phyloP scores from a whole-genome alignment of 2,888 invertebrate genomes.

The Zhengitettix transpicula region DNA sequence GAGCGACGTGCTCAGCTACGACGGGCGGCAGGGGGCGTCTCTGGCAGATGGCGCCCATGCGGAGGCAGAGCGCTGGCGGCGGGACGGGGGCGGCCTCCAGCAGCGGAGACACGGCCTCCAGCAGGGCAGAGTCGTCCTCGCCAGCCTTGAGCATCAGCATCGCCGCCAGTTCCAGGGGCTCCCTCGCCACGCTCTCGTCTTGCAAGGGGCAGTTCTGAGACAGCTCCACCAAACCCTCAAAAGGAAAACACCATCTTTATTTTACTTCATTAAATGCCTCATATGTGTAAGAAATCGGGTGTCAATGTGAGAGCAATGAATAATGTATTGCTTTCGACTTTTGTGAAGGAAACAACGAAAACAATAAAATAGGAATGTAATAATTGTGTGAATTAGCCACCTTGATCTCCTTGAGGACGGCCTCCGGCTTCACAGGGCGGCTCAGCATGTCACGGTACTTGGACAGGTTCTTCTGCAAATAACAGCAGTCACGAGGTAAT shows the following conservation, averaged over 20 bases:
- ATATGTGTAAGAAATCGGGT: too few species aligned
- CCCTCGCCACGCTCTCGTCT: conserved; percentile 55
- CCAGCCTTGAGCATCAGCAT: conserved; percentile 44
- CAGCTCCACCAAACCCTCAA: conserved; percentile 57
- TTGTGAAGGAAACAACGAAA: too few species aligned
- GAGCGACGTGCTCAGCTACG: conserved; percentile 49
- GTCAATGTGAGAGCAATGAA: too few species aligned
- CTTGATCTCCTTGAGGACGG: conserved; percentile 59
- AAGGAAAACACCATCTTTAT: background rate
- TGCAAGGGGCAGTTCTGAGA: conserved; percentile 58
- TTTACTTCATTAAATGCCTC: too few species aligned
- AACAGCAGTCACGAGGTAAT: conserved; percentile 1
- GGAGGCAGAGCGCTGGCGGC: conserved; percentile 41
- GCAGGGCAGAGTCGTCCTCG: conserved; percentile 30
- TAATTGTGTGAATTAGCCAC: conserved; percentile 16
- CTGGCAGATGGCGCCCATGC: conserved; percentile 43
- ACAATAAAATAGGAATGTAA: too few species aligned
- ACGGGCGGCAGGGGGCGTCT: conserved; percentile 49
- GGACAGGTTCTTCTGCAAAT: conserved; percentile 52
- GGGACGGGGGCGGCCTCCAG: conserved; percentile 44
- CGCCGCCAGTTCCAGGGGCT: conserved; percentile 55
- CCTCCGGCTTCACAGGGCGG: conserved; percentile 48
- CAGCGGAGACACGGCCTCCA: conserved; percentile 41
- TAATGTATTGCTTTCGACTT: too few species aligned
- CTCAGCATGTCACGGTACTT: conserved; percentile 53